Percentiles rank a stretch among this genome's conserved stretches.
These are phyloP conservation scores for Drosophila orosa DNA, from an alignment of 1,140 invertebrate species.

Conservation along the genomic window DNA sequence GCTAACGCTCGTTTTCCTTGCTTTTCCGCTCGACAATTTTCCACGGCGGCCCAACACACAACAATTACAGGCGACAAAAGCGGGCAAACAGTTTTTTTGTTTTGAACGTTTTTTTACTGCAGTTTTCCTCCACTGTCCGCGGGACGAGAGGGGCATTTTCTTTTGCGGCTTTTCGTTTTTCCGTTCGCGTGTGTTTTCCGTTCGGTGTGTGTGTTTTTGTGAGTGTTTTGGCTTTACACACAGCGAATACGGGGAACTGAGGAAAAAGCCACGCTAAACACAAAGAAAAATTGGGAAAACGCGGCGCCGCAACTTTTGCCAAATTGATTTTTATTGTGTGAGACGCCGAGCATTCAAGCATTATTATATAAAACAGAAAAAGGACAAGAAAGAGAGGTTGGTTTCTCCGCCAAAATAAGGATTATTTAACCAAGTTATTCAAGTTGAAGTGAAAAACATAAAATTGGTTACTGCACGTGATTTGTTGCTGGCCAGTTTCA, in stretches of 20 bases:
- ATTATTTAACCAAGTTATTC: background rate
- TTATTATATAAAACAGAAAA: conserved; percentile 44
- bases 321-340: conserved; percentile 78
- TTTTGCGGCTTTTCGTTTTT: conserved; percentile 42
- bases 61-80: conserved; percentile 62
- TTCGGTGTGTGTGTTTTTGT: conserved; percentile 28
- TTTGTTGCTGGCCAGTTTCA: conserved; percentile 53
- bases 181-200: conserved; percentile 50
- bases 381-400: conserved; percentile 26
- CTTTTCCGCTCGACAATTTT: conserved; percentile 67
- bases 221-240: conserved; percentile 26
- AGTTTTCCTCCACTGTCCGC: conserved; percentile 40
- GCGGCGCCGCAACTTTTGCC: conserved; percentile 59
- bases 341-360: conserved; percentile 58
- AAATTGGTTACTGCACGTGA: conserved; percentile 53
- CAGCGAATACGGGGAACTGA: conserved; percentile 26
- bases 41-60: conserved; percentile 53
- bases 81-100: conserved; percentile 67
- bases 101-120: conserved; percentile 49
- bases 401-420: background rate
- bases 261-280: conserved; percentile 52
- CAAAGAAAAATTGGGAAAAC: conserved; percentile 53
- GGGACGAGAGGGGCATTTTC: conserved; percentile 35
- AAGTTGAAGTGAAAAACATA: conserved; percentile 2
- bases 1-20: conserved; percentile 70